Evolutionary conservation across 2,888 invertebrate species (phyloP), one percentile per base, ranked within the genome.

Genomic region (Clivina fossor): DNA sequence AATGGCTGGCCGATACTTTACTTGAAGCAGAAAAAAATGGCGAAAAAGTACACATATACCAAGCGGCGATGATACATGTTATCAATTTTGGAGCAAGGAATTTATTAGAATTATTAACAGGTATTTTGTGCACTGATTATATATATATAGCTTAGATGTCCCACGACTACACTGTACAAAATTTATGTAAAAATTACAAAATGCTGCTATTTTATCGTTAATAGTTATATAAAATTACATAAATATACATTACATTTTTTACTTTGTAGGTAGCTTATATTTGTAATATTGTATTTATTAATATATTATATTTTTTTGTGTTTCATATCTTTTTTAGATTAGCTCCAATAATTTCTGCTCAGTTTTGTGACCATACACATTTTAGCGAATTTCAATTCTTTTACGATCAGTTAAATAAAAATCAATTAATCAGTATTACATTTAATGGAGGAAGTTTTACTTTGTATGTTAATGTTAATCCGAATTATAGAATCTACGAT

Each of bases 11-110:
- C 1, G 73, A 81, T 4, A 85, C 86, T 43, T 74, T 95, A 2
- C 74, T 80, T 49, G 74, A 81, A 56, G 88, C 93, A 0, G 94
- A 96, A 70, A 67, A 73, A 26, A 79, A 80, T 1, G 79, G 80
- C 0, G 91, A 93, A 68, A 57, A 61, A 65, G 95, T 95, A 0
- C 93, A 94, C 66, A 85, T 96, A 38, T 94, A 41, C 92, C 93
- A 0, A 82, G 89, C 0, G 90, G 90, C 4, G 77, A 78, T 1
- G 66, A 72, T 8, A 83, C 84, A 60, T 86, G 91, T 54, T 79
- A 84, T 48, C 71, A 78, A 30, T 80, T 83, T 0, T 94, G 91
- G 88, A 78, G 77, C 59, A 75, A 80, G 56, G 85, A 88, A 70
- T 90, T 83, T 65, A 79, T 81, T 56, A 79, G 58, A 46, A 66